These are phyloP conservation scores for Choristoneura rosaceana DNA, from an alignment of 2,888 invertebrate genomes.

Conservation along the genomic window DNA sequence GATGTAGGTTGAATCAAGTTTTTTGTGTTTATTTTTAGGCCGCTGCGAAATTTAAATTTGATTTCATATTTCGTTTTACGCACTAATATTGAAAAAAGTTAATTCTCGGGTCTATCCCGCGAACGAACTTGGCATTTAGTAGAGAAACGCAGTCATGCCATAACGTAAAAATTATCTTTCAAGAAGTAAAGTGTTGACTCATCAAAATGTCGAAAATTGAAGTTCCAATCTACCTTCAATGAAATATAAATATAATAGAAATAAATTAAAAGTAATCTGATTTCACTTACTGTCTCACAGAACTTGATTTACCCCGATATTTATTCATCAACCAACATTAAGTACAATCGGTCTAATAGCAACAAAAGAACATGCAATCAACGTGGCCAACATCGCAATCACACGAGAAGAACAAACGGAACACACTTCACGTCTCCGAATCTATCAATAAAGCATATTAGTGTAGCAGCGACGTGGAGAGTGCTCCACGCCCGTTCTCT, in stretches of 20 bases:
- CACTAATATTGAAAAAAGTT: background rate
- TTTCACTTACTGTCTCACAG: too few species aligned
- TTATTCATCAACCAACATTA: background rate
- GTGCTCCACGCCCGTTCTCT: conserved; percentile 28
- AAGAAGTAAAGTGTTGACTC: too few species aligned
- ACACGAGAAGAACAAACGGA: conserved; percentile 47
- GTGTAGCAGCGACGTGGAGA: conserved; percentile 51
- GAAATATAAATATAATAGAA: too few species aligned
- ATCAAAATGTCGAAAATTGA: too few species aligned
- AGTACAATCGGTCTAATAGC: background rate
- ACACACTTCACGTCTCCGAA: conserved; percentile 48
- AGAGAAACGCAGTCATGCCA: too few species aligned
- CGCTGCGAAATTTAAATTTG: background rate
- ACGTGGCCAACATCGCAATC: conserved; percentile 39
- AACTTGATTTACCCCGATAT: background rate
- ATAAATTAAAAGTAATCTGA: too few species aligned
- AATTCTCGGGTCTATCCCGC: background rate
- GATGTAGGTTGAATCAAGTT: background rate
- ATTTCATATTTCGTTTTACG: background rate
- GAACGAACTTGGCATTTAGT: background rate
- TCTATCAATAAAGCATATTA: conserved; percentile 59
- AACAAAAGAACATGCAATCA: conserved; percentile 20
- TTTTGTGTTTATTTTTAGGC: background rate
- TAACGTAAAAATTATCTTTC: too few species aligned
- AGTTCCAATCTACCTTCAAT: too few species aligned